Conservation (phyloP, 2,797 vertebrate species). For the Xiphorhynchus erythropygius region DNA sequence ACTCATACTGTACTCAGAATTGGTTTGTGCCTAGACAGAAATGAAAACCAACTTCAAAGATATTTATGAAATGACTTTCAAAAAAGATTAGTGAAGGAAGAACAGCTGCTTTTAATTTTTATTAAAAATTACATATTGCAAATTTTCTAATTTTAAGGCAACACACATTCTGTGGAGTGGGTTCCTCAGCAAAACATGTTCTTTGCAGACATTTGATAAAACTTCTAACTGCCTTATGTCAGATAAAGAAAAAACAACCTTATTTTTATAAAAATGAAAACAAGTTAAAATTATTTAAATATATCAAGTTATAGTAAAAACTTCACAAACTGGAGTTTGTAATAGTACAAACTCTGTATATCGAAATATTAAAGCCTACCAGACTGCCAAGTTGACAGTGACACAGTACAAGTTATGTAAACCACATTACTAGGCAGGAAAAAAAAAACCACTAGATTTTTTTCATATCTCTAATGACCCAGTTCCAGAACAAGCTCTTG, state of each 20-base stretch:
- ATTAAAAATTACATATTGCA: background rate
- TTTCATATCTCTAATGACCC: background rate
- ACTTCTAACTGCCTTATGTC: background rate
- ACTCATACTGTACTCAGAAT: slow-evolving; percentile 77
- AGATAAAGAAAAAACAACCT: background rate
- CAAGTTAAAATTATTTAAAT: background rate
- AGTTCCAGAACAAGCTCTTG: background rate
- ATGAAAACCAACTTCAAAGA: background rate
- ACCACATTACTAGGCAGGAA: background rate
- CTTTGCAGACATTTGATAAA: background rate
- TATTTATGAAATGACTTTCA: background rate
- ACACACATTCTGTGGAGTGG: background rate
- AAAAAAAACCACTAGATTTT: background rate
- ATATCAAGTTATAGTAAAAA: background rate
- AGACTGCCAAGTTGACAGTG: background rate
- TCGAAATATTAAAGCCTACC: background rate
- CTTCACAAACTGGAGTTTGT: background rate
- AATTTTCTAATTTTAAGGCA: background rate
- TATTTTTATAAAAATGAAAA: background rate
- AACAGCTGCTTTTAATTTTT: background rate
- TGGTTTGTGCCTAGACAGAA: slow-evolving; percentile 41
- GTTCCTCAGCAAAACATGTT: background rate
- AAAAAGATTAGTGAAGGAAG: background rate
- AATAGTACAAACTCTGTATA: background rate
- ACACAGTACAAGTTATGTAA: background rate